These are phyloP conservation scores for Aphelenchoides besseyi DNA, from an alignment of 1,140 invertebrate species.

Conservation along the genomic window DNA sequence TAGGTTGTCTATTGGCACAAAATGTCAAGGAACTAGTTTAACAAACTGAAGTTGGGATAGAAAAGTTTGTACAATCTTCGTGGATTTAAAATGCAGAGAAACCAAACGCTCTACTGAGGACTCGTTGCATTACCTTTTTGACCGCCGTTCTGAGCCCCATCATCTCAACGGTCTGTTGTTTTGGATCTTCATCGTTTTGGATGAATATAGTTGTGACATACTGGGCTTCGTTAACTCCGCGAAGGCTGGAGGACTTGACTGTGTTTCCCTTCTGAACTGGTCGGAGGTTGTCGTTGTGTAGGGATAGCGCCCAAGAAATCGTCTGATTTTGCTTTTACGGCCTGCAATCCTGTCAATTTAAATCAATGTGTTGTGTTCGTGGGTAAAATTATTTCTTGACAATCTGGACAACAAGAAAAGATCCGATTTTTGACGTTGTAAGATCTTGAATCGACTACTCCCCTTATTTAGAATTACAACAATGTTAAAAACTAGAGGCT, in stretches of 20 bases:
- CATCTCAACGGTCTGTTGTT: too few relatives aligned
- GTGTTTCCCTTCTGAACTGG: not conserved
- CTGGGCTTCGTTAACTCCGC: not conserved
- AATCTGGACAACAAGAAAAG: too few relatives aligned
- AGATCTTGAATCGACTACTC: too few relatives aligned
- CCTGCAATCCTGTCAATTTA: not conserved
- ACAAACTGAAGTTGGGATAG: not conserved
- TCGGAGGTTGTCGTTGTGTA: not conserved
- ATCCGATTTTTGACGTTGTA: too few relatives aligned
- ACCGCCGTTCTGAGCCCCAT: too few relatives aligned
- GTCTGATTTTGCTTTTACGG: not conserved
- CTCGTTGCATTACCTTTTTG: too few relatives aligned
- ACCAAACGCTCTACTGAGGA: too few relatives aligned
- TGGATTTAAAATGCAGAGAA: too few relatives aligned
- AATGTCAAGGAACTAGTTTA: not conserved
- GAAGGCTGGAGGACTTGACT: not conserved
- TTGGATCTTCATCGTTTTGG: not conserved
- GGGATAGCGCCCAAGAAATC: not conserved
- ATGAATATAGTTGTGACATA: not conserved
- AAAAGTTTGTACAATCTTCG: too few relatives aligned
- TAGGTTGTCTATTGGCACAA: not conserved
- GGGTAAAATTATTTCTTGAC: too few relatives aligned
- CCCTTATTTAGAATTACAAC: too few relatives aligned
- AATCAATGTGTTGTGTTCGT: not conserved
- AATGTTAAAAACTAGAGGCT: too few relatives aligned